phyloP scores from a whole-genome alignment of 2,113 vertebrate genomes.

The Nansenia antarctica region DNA sequence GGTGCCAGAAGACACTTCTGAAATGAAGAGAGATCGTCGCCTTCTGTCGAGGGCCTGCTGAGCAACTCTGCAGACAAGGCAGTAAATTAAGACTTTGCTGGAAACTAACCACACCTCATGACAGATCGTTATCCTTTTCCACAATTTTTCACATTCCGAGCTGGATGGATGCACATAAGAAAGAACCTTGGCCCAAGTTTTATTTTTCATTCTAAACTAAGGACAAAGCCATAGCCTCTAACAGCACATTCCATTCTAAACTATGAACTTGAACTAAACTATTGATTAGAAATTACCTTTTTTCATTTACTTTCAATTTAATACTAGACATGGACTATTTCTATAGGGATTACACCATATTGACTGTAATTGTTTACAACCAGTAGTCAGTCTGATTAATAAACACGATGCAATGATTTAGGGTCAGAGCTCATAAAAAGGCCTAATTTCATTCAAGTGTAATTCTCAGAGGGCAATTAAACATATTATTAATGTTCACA shows the following conservation, averaged over 20 bases:
- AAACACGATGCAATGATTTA: background rate
- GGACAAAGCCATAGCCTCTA: background rate
- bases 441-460: background rate
- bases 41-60: too few relatives aligned
- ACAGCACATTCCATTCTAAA: too few relatives aligned
- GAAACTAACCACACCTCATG: constrained; percentile 50
- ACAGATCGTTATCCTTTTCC: constrained; percentile 58
- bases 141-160: constrained; percentile 63
- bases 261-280: background rate
- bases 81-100: constrained; percentile 56
- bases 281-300: too few relatives aligned
- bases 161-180: background rate
- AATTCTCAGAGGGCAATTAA: too few relatives aligned
- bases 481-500: background rate
- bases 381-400: background rate
- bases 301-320: background rate
- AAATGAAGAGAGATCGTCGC: too few relatives aligned
- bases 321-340: background rate
- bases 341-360: background rate
- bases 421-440: background rate
- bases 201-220: too few relatives aligned
- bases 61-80: constrained; percentile 23
- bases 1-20: background rate
- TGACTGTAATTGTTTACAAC: background rate
- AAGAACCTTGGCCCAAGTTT: too few relatives aligned